phyloP scores from a whole-genome alignment of 2,888 invertebrate species.

The Resseliella maxima region DNA sequence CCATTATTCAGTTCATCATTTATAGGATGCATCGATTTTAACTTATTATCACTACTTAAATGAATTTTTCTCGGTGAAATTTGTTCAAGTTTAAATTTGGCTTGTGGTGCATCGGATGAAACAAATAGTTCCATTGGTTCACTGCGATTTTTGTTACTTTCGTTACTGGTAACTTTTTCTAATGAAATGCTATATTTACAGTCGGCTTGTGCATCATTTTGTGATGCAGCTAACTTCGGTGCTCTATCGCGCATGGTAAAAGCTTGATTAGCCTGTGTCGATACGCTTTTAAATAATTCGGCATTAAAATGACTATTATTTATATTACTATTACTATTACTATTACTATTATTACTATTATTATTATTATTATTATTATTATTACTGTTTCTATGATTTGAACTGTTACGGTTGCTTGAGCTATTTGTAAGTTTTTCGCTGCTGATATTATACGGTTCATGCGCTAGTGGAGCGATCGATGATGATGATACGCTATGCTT shows the following conservation, averaged over 20 bases:
- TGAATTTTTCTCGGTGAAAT: conserved; percentile 30
- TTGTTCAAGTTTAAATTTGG: conserved; percentile 32
- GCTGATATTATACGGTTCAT: conserved; percentile 20
- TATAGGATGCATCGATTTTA: background rate
- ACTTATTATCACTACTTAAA: conserved; percentile 45
- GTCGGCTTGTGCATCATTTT: background rate
- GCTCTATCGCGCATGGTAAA: background rate
- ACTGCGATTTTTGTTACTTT: background rate
- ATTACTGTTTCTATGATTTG: conserved; percentile 30
- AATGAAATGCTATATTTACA: conserved; percentile 46
- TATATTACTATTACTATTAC: too few species aligned
- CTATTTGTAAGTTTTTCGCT: conserved; percentile 6
- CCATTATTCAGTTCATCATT: conserved; percentile 18
- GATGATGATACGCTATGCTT: background rate
- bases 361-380: conserved; percentile 19
- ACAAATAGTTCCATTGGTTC: background rate
- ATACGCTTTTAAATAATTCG: background rate
- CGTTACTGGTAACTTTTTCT: conserved; percentile 47
- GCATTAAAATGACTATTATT: background rate
- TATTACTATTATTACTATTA: too few species aligned
- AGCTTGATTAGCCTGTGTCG: conserved; percentile 4
- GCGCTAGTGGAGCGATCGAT: background rate
- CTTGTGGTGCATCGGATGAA: conserved; percentile 11
- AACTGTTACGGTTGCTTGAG: conserved; percentile 45
- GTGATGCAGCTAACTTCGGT: background rate